Conservation (phyloP, 2,888 invertebrate species). For the Steinernema scapterisci region DNA sequence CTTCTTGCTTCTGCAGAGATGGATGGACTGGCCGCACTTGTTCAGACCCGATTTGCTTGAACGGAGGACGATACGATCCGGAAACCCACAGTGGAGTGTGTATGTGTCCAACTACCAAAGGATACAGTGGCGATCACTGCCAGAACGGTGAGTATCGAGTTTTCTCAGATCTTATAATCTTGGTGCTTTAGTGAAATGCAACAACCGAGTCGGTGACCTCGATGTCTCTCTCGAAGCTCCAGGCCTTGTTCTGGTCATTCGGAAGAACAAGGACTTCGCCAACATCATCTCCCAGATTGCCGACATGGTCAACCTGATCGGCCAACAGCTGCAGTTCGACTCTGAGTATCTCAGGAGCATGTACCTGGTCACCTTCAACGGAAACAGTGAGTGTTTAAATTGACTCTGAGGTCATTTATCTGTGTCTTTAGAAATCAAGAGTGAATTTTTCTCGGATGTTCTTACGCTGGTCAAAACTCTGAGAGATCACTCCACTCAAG, state of each 20-base stretch:
- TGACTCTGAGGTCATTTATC: background rate
- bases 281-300: slow-evolving; percentile 47
- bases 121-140: slow-evolving; percentile 52
- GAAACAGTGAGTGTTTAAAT: slow-evolving; percentile 43
- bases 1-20: slow-evolving; percentile 50
- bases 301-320: slow-evolving; percentile 16
- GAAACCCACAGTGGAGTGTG: background rate
- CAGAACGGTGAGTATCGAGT: slow-evolving; percentile 37
- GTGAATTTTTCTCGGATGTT: no score
- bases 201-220: slow-evolving; percentile 40
- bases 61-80: slow-evolving; percentile 41
- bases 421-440: background rate
- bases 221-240: slow-evolving; percentile 51
- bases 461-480: no score
- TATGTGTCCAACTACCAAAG: slow-evolving; percentile 39
- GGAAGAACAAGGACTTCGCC: slow-evolving; percentile 43
- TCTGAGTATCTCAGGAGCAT: slow-evolving; percentile 49
- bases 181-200: slow-evolving; percentile 47
- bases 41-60: slow-evolving; percentile 46
- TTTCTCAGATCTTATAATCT: background rate
- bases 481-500: background rate
- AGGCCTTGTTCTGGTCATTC: slow-evolving; percentile 50
- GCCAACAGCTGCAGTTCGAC: slow-evolving; percentile 41
- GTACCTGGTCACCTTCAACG: slow-evolving; percentile 54
- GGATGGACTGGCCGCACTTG: slow-evolving; percentile 47